Evolutionary conservation across 1,140 invertebrate species (phyloP), one percentile per base, ranked within the genome.

Genomic region (Leptinotarsa undecemlineata): DNA sequence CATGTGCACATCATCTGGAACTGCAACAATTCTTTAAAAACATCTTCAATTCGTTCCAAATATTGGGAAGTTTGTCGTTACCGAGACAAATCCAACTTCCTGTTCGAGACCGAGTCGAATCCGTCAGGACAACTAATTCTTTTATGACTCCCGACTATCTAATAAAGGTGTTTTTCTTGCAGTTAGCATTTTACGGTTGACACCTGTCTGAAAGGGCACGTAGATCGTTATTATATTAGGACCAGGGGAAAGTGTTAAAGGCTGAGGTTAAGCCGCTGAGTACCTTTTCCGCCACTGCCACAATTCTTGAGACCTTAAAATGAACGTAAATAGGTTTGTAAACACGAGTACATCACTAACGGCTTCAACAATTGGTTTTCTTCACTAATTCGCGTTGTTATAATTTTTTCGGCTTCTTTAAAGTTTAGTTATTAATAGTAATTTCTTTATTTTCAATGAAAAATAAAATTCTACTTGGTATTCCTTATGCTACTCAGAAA

Each of bases 161-260:
- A 67, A 67, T 67, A 67, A 67, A 67, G 42, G 19, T 67, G 11
- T 67, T 67, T 67, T 42, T 42, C 64, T 42, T 23, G 42, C 64
- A 67, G 64, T 23, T 42, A 67, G 64, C 64, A 67, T 67, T 26
- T 26, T 42, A n/a, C 42, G 64, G 23, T 13, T 23, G 64, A 42
- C 64, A 67, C 64, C 64, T 67, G 64, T 42, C 64, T 23, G 15
- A 26, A 42, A 23, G 51, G 64, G 64, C 64, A 67, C 64, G 64
- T 67, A 67, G 17, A 67, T 26, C 11, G 20, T 67, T 23, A 67
- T 67, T 67, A 67, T 33, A 26, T 42, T 67, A 42, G 64, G 64
- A 64, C 63, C 26, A 21, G 63, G 63, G 63, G 15, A 33, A 64
- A 67, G 42, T 42, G 64, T 23, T 23, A 21, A 23, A 63, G 4